phyloP scores from a whole-genome alignment of 2,888 invertebrate species.

The Zygogramma bicolorata region DNA sequence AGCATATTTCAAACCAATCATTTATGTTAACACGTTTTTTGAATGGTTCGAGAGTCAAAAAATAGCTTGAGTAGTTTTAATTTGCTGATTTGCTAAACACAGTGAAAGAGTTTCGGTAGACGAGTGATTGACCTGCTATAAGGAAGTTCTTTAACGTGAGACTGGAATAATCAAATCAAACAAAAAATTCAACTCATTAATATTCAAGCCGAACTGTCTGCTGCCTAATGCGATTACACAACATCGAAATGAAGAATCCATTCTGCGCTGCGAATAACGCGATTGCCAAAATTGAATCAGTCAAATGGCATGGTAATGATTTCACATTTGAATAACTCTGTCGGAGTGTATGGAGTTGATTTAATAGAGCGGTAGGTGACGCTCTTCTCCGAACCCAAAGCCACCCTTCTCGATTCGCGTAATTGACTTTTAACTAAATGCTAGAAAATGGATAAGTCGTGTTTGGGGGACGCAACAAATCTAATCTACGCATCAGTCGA shows the following conservation, averaged over 20 bases:
- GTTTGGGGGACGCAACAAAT: constrained; percentile 63
- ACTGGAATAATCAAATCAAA: too few species aligned
- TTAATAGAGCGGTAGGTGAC: constrained; percentile 51
- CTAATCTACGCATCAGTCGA: constrained; percentile 66
- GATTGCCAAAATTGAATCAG: constrained; percentile 45
- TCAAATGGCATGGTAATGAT: constrained; percentile 52
- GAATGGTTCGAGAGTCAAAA: too few species aligned
- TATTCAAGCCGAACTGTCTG: not conserved
- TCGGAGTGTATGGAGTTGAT: constrained; percentile 54
- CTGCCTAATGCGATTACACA: constrained; percentile 29
- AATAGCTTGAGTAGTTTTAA: too few species aligned
- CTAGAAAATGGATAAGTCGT: constrained; percentile 68
- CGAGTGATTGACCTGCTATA: too few species aligned
- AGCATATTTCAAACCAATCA: too few species aligned
- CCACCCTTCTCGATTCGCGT: constrained; percentile 57
- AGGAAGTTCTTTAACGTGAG: too few species aligned
- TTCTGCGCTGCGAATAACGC: constrained; percentile 30
- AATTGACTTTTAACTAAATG: constrained; percentile 68
- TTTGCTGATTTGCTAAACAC: too few species aligned
- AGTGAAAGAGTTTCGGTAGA: too few species aligned
- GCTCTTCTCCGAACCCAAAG: constrained; percentile 23
- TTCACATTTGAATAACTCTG: constrained; percentile 58
- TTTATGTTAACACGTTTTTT: too few species aligned
- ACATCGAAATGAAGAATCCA: constrained; percentile 31
- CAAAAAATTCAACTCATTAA: not conserved